Conservation (phyloP, 2,797 vertebrate species). For the Notamacropus eugenii region DNA sequence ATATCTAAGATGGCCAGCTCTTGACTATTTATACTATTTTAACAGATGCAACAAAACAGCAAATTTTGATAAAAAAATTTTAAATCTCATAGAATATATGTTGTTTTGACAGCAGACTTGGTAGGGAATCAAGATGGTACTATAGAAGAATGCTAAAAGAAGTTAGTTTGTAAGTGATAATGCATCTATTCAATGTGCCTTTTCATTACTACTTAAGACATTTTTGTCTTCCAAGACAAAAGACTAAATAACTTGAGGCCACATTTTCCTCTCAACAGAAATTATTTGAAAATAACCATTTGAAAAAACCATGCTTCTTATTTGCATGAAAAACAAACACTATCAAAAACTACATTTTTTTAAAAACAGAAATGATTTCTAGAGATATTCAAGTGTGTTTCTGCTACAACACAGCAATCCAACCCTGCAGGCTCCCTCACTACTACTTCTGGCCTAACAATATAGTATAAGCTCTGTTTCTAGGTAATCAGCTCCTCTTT, state of each 20-base stretch:
- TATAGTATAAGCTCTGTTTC: no score
- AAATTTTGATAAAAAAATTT: not conserved
- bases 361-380: not conserved
- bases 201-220: not conserved
- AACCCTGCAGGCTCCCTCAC: no score
- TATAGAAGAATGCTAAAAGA: not conserved
- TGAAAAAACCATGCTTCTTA: not conserved
- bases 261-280: not conserved
- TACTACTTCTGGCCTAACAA: no score
- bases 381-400: not conserved
- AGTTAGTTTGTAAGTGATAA: not conserved
- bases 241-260: not conserved
- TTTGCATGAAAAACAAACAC: not conserved
- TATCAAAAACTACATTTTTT: not conserved
- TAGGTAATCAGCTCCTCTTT: not conserved
- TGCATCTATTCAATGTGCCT: not conserved
- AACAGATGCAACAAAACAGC: not conserved
- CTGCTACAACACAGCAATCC: not conserved
- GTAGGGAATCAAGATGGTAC: not conserved
- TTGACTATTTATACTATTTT: not conserved
- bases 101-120: not conserved
- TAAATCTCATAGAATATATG: not conserved
- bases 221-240: not conserved
- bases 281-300: not conserved
- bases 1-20: not conserved